Evolutionary conservation across 1,140 invertebrate genomes (phyloP).

Genomic region (Papilio machaon): DNA sequence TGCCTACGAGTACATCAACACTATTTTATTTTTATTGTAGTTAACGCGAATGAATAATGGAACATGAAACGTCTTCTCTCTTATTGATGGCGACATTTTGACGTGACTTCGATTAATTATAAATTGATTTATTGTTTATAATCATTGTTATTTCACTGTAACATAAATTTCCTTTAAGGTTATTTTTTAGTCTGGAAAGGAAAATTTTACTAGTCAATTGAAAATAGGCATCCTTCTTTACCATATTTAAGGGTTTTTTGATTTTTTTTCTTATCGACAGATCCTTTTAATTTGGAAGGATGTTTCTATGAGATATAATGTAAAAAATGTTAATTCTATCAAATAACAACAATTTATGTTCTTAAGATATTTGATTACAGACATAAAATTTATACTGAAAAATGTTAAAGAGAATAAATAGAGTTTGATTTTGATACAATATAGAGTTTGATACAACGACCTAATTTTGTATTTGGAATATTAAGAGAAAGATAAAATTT

Average conservation of each 20-base stretch:
- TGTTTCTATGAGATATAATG: no score
- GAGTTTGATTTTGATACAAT: no score
- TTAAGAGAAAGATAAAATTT: no score
- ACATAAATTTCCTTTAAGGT: constrained; percentile 6
- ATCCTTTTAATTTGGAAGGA: no score
- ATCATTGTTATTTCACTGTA: not conserved
- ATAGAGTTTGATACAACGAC: no score
- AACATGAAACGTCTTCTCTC: constrained; percentile 18
- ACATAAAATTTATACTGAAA: no score
- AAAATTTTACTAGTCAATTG: not conserved
- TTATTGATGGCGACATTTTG: constrained; percentile 30
- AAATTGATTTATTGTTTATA: constrained; percentile 16
- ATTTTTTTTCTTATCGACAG: no score
- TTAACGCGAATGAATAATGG: constrained; percentile 31
- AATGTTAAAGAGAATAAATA: no score
- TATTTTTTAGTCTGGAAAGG: not conserved
- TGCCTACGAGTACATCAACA: constrained; percentile 25
- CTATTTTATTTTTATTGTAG: constrained; percentile 29
- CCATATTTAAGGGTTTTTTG: not conserved
- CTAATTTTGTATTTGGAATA: no score
- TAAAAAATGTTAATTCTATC: no score
- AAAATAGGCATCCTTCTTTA: not conserved
- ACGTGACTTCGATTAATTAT: constrained; percentile 22
- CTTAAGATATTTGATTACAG: no score
- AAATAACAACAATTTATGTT: no score